phyloP scores from a whole-genome alignment of 2,888 invertebrate genomes.

The Drosophila peninsularis region DNA sequence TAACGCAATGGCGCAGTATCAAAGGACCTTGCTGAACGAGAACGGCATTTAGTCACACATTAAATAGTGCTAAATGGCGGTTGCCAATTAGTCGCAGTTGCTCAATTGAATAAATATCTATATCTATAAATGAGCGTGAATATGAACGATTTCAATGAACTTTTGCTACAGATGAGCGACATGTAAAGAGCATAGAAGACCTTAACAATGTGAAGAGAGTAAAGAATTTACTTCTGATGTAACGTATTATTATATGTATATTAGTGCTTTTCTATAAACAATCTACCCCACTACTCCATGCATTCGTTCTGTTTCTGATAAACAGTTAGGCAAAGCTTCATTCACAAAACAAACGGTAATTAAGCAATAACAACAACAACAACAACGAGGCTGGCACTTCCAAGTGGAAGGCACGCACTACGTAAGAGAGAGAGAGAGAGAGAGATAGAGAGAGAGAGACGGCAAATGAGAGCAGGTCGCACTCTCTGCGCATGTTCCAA shows the following conservation, averaged over 20 bases:
- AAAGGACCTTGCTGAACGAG: conserved; percentile 13
- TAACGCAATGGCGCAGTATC: conserved; percentile 25
- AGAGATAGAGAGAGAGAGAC: not conserved
- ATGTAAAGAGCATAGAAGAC: too few relatives aligned
- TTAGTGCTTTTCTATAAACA: not conserved
- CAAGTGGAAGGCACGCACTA: conserved; percentile 9
- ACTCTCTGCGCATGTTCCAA: conserved; percentile 68
- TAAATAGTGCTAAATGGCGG: conserved; percentile 3
- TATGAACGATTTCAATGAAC: too few relatives aligned
- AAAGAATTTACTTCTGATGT: too few relatives aligned
- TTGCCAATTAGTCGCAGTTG: conserved; percentile 3
- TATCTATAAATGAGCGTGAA: not conserved
- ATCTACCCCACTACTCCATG: not conserved
- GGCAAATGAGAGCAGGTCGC: conserved; percentile 17
- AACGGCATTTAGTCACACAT: conserved; percentile 26
- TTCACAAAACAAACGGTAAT: conserved; percentile 64
- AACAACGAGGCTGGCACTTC: not conserved
- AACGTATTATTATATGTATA: too few relatives aligned
- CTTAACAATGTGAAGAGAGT: too few relatives aligned
- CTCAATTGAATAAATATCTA: not conserved
- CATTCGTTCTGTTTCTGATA: not conserved
- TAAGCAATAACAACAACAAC: conserved; percentile 23
- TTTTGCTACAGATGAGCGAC: too few relatives aligned
- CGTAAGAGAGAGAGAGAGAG: not conserved
- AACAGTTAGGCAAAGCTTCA: conserved; percentile 28